phyloP scores from a whole-genome alignment of 2,888 invertebrate species.

The Limulus polyphemus region DNA sequence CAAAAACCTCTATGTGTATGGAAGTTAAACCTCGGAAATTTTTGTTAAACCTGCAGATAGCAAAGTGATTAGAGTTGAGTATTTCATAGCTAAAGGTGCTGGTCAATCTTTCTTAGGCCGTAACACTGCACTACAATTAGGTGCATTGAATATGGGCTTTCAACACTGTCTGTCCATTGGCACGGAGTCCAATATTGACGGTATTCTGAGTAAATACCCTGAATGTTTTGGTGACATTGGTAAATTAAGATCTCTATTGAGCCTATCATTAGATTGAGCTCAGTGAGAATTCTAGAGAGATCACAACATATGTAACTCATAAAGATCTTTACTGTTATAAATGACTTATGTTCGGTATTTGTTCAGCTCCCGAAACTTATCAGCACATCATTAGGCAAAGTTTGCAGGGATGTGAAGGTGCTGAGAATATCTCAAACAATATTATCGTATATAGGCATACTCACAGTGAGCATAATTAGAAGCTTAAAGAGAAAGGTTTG shows the following conservation, averaged over 20 bases:
- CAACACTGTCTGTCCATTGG: no score
- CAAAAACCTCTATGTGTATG: no score
- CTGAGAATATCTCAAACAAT: neutral
- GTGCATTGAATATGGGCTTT: no score
- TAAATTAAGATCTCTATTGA: conserved; percentile 25
- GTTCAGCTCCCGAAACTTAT: conserved; percentile 1
- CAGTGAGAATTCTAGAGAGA: conserved; percentile 29
- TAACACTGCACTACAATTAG: no score
- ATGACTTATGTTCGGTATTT: neutral
- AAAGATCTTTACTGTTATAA: conserved; percentile 32
- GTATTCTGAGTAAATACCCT: neutral
- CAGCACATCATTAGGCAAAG: neutral
- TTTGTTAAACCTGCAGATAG: no score
- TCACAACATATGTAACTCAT: conserved; percentile 36
- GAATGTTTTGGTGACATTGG: neutral
- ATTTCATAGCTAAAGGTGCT: no score
- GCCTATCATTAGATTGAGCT: conserved; percentile 36
- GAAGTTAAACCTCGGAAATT: no score
- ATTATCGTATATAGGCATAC: no score
- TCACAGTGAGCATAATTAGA: neutral
- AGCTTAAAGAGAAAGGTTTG: neutral
- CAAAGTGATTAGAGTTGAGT: no score
- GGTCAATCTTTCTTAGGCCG: no score
- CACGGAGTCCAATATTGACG: no score
- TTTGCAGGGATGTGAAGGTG: neutral